These are phyloP conservation scores for Aythya baeri DNA, from an alignment of 2,113 vertebrate genomes.

Conservation along the genomic window DNA sequence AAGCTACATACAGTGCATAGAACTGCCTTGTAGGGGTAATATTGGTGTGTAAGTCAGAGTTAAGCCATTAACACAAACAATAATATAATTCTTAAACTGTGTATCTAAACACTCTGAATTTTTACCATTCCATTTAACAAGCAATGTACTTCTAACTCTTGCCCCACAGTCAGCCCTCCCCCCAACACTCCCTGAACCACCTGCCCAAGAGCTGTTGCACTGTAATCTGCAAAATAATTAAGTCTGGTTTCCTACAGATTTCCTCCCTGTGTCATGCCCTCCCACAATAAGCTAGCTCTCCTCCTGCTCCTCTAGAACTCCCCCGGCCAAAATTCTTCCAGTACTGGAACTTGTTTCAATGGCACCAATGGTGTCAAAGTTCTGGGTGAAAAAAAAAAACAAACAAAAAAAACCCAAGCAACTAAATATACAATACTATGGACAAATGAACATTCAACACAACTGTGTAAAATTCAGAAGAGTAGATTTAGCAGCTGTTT, in stretches of 20 bases:
- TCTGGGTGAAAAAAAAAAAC: background rate
- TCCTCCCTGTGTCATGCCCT: background rate
- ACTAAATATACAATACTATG: background rate
- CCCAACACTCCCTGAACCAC: background rate
- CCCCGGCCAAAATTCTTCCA: background rate
- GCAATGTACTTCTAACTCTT: background rate
- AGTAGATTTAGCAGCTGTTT: background rate
- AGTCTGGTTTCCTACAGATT: conserved; percentile 15
- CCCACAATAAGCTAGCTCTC: background rate
- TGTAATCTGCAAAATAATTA: conserved; percentile 15
- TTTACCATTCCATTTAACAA: background rate
- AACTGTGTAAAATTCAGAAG: background rate
- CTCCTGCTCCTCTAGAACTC: conserved; percentile 21
- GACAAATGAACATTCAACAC: background rate
- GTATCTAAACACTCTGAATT: background rate
- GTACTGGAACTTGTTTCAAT: background rate
- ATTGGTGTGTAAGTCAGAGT: background rate
- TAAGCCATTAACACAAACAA: conserved; percentile 5
- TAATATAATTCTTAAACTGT: background rate
- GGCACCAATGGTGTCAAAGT: background rate
- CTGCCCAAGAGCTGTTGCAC: background rate
- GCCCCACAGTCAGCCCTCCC: background rate
- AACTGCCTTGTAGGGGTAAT: background rate
- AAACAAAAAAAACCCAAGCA: background rate
- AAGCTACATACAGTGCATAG: background rate